phyloP scores from a whole-genome alignment of 2,888 invertebrate species.

The Drosophila infuscata region DNA sequence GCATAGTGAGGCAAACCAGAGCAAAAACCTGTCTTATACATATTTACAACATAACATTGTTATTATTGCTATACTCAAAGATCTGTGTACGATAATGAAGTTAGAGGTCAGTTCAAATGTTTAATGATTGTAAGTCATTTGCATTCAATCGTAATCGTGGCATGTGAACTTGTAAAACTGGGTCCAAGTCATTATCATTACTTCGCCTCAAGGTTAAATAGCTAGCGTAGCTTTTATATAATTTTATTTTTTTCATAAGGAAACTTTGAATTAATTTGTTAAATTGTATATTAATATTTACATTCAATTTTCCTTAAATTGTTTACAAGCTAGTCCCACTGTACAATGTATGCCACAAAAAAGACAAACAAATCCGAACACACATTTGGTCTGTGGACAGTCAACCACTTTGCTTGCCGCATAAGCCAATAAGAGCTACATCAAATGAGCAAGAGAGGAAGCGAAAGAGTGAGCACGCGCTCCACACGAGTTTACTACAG shows the following conservation, averaged over 20 bases:
- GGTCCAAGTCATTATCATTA: slow-evolving; percentile 21
- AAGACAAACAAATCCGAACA: slow-evolving; percentile 65
- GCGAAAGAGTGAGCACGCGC: slow-evolving; percentile 42
- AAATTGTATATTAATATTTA: not conserved
- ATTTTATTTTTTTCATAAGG: not conserved
- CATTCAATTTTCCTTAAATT: not conserved
- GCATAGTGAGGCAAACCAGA: slow-evolving; percentile 33
- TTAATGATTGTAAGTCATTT: slow-evolving; percentile 43
- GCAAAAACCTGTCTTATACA: not conserved
- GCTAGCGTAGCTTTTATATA: not conserved
- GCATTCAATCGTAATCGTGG: slow-evolving; percentile 49
- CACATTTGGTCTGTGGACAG: slow-evolving; percentile 35
- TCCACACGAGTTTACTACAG: slow-evolving; percentile 44
- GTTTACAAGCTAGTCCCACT: slow-evolving; percentile 44
- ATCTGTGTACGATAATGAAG: slow-evolving; percentile 35
- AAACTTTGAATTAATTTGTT: not conserved
- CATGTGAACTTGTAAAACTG: slow-evolving; percentile 48
- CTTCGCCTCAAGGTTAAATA: slow-evolving; percentile 26
- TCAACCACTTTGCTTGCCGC: slow-evolving; percentile 77
- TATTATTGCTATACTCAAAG: slow-evolving; percentile 23
- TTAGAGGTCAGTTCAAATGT: slow-evolving; percentile 34
- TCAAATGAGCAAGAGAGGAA: slow-evolving; percentile 12
- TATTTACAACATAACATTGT: slow-evolving; percentile 23
- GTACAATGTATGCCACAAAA: slow-evolving; percentile 64
- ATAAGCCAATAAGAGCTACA: slow-evolving; percentile 70